These are phyloP conservation scores for Sigmodon hispidus DNA, from an alignment of 2,113 vertebrate species.

Conservation along the genomic window DNA sequence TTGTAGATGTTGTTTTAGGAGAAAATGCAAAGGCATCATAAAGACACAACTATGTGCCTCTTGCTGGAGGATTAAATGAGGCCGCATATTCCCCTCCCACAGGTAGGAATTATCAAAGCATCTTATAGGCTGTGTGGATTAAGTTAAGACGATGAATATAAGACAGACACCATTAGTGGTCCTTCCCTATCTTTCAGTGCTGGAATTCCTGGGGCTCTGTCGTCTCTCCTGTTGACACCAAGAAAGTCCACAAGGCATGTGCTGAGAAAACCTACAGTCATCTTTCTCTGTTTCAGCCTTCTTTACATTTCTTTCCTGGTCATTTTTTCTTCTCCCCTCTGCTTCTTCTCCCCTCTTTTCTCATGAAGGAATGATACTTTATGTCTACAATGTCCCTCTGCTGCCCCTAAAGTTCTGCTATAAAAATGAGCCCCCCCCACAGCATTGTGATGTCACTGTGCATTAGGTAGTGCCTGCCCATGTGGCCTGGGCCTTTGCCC, in stretches of 20 bases:
- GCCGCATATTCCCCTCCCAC: not conserved
- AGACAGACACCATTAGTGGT: not conserved
- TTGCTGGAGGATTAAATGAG: not conserved
- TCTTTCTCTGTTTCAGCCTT: not conserved
- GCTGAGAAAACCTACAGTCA: not conserved
- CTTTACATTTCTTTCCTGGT: not conserved
- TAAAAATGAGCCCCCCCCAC: not conserved
- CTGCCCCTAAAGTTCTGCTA: not conserved
- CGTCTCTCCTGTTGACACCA: not conserved
- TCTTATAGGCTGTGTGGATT: not conserved
- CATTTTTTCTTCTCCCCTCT: not conserved
- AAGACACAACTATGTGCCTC: no score
- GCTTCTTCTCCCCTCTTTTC: not conserved
- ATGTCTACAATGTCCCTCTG: not conserved
- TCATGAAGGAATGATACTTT: not conserved
- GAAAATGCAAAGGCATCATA: rapidly evolving
- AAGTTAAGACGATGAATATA: rapidly evolving
- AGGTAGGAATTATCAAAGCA: not conserved
- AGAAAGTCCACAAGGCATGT: not conserved
- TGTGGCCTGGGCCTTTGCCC: not conserved
- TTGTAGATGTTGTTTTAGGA: not conserved
- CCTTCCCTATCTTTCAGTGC: rapidly evolving
- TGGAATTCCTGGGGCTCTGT: not conserved
- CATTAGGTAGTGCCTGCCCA: constrained; percentile 26
- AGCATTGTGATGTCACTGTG: constrained; percentile 67